A percentile compares a stretch with the other conserved stretches of the same genome.
phyloP scores from a whole-genome alignment of 2,888 invertebrate species.

The Conistra vaccinii region DNA sequence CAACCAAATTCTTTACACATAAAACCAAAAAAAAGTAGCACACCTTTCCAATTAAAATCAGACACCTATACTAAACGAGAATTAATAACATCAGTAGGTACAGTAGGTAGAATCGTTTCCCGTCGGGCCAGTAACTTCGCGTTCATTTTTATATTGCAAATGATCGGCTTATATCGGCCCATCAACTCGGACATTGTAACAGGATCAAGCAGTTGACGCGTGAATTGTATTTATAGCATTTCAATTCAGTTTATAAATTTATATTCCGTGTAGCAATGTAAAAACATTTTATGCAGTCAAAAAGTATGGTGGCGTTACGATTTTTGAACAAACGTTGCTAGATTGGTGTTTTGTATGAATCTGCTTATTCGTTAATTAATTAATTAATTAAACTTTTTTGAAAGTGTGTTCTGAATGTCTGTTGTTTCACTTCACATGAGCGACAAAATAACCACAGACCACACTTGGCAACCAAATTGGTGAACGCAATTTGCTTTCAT shows the following conservation, averaged over 20 bases:
- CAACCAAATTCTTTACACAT: conserved; percentile 9
- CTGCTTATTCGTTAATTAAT: conserved; percentile 5
- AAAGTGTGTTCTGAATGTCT: not conserved
- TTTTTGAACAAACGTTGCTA: conserved; percentile 39
- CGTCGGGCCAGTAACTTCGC: conserved; percentile 59
- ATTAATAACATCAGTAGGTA: conserved; percentile 59
- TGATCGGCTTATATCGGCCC: conserved; percentile 87
- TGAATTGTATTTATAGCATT: conserved; percentile 84
- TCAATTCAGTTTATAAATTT: conserved; percentile 79
- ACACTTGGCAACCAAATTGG: not conserved
- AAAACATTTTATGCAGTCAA: conserved; percentile 56
- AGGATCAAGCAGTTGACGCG: conserved; percentile 86
- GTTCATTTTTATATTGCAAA: conserved; percentile 81
- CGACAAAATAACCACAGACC: not conserved
- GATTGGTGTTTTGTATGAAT: conserved; percentile 5
- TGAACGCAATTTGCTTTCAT: not conserved
- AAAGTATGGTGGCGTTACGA: conserved; percentile 42
- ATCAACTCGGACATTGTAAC: conserved; percentile 85
- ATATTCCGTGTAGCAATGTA: conserved; percentile 58
- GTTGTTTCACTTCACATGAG: not conserved
- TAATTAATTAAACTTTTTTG: not conserved
- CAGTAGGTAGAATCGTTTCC: conserved; percentile 46
- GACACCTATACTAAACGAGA: conserved; percentile 51
- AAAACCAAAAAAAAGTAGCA: conserved; percentile 20
- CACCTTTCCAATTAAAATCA: conserved; percentile 47